Evolutionary conservation across 2,113 vertebrate species (phyloP), one percentile per base, ranked within the genome.

Genomic region (Oenanthe oenanthe): DNA sequence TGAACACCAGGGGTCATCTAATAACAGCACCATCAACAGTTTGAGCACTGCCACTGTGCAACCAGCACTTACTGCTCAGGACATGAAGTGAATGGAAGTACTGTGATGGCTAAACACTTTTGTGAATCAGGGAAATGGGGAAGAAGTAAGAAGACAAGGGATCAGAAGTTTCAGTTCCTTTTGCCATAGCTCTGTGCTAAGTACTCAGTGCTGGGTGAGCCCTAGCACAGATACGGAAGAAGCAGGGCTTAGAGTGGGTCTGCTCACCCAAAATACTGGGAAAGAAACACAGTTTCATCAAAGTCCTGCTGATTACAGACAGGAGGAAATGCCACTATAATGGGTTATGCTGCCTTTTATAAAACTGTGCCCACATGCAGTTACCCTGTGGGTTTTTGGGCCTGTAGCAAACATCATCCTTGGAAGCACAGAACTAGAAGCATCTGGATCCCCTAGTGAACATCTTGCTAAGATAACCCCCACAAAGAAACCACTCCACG

Each of bases 21-120:
- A 47, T 15, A 68, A 31, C 0, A 0, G 25, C 13, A 15, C 0
- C 0, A 36, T 61, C 61, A 60, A 78, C 81, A 78, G 22, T n/a
- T 72, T 22, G 71, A 50, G 71, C 32, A 9, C 62, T 29, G 17
- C 42, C n/a, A n/a, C 47, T 36, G 40, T 4, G 4, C 50, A 76
- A 13, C 17, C 40, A 48, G 34, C 25, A 38, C 11, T 42, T 9
- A 29, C 8, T 40, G 14, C 50, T n/a, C 22, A 12, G 38, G 20
- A 71, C 28, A 42, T 6, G 10, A 61, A 47, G 20, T 12, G 56
- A 66, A 34, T 2, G 40, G 29, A 66, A 70, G 29, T 3, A 16
- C 12, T 66, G 25, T 13, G 21, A 50, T 8, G 10, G 42, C 17
- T 62, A 53, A 91, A 54, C 29, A 9, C 21, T 53, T 47, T 4